These are phyloP conservation scores for Neomonachus schauinslandi DNA, from an alignment of 2,113 vertebrate species.

Conservation along the genomic window DNA sequence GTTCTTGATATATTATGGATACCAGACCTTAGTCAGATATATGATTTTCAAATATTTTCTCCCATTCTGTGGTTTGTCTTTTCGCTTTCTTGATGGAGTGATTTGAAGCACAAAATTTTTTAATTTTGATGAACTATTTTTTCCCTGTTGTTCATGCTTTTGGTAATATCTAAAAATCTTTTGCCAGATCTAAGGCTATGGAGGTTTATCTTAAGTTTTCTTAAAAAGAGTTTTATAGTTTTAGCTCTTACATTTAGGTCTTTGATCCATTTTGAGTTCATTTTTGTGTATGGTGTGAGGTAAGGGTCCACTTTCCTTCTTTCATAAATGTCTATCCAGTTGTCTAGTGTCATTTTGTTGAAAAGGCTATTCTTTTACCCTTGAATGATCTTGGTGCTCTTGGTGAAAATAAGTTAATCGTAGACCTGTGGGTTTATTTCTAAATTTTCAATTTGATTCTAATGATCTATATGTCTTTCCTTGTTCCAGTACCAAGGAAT, in stretches of 20 bases:
- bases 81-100: not conserved
- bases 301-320: not conserved
- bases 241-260: not conserved
- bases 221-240: not conserved
- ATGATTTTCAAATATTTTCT: slow-evolving; percentile 1
- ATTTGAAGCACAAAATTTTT: not conserved
- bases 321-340: not conserved
- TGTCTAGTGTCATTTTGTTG: not conserved
- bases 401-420: not conserved
- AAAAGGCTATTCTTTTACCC: not conserved
- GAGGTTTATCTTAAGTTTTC: not conserved
- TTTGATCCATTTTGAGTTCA: not conserved
- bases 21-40: not conserved
- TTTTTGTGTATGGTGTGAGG: not conserved
- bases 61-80: not conserved
- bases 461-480: not conserved
- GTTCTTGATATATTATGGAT: not conserved
- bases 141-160: not conserved
- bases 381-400: not conserved
- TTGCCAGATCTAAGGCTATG: not conserved
- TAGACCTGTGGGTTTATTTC: not conserved
- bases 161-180: not conserved
- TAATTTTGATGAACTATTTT: not conserved
- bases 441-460: not conserved
- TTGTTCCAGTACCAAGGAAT: not conserved